Evolutionary conservation across 2,113 vertebrate species (phyloP).

Genomic region (Hypomesus transpacificus): DNA sequence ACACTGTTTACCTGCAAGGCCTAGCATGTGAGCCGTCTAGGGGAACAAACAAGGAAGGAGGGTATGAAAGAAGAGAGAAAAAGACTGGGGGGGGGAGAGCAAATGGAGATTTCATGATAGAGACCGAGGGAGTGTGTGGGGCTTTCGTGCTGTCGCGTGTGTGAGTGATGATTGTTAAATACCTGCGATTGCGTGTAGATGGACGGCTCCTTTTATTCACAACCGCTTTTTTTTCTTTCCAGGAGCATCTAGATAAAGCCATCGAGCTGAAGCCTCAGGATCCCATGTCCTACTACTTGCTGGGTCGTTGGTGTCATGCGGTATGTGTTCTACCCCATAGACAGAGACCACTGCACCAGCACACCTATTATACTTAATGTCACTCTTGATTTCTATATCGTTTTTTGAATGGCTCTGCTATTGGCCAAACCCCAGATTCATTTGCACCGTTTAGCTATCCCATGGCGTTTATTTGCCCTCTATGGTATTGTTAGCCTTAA

Average conservation of each 20-base stretch:
- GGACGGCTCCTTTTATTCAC: constrained; percentile 39
- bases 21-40: constrained; percentile 48
- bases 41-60: neutral
- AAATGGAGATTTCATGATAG: constrained; percentile 31
- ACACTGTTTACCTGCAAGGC: constrained; percentile 45
- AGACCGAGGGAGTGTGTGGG: constrained; percentile 21
- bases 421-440: constrained; percentile 28
- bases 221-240: constrained; percentile 34
- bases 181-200: constrained; percentile 63
- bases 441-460: constrained; percentile 34
- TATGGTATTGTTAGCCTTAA: too few species aligned
- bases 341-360: neutral
- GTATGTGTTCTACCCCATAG: constrained; percentile 72
- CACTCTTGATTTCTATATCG: constrained; percentile 14
- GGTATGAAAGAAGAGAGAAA: constrained; percentile 6
- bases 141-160: constrained; percentile 41
- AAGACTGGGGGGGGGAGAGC: constrained; percentile 7
- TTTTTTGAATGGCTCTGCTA: neutral
- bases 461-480: too few species aligned
- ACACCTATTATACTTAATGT: constrained; percentile 23
- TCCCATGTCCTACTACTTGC: constrained; percentile 88
- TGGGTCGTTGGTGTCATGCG: constrained; percentile 94
- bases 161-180: constrained; percentile 57
- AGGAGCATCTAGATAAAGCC: constrained; percentile 96
- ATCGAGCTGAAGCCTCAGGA: constrained; percentile 89